Evolutionary conservation across 2,797 vertebrate species (phyloP), one percentile per base, ranked within the genome.

Genomic region (Dendrocincla fuliginosa): DNA sequence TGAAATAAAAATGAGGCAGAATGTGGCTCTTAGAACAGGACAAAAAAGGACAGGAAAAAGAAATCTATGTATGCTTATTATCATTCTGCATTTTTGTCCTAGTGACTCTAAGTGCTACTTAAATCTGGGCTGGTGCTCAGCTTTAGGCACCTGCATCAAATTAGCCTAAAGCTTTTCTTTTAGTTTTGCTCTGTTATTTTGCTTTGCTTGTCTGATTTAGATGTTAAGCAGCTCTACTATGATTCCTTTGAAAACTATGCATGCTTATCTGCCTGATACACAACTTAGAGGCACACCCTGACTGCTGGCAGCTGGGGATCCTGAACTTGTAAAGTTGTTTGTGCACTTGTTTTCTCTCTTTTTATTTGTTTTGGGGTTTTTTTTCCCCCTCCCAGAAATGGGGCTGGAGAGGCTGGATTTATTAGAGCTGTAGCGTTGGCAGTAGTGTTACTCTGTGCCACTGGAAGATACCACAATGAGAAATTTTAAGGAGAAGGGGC

Each of bases 181-280:
- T 44, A 47, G 47, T 88, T 96, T 77, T 37, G 30, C 57, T 88
- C 80, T 83, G 60, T 85, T 89, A 68, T 77, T 85, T 93, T 81
- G 42, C 53, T 81, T 77, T 44, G 53, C 50, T 78, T 19, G 3
- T 86, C 65, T 88, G 53, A 88, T 95, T 90, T 89, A 86, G 75
- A 87, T 87, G 91, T 86, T 87, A 68, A 93, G 59, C 57, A 84
- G 87, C 68, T 91, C 64, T 55, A 5, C 82, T 87, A 83, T 91
- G 94, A 95, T 95, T 93, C 75, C 56, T 92, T 92, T 93, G 60
- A 79, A 85, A 96, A 83, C 49, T 94, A 77, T 92, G 88, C 39
- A 30, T 83, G 49, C 79, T 92, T 91, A 93, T 90, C 83, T 90
- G 87, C 63, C 73, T 93, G 57, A 88, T 95, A 93, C 50, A 68